Percentiles rank a stretch among this genome's conserved stretches.
Evolutionary conservation across 2,888 invertebrate genomes (phyloP).

Genomic region (Aphidoletes aphidimyza): DNA sequence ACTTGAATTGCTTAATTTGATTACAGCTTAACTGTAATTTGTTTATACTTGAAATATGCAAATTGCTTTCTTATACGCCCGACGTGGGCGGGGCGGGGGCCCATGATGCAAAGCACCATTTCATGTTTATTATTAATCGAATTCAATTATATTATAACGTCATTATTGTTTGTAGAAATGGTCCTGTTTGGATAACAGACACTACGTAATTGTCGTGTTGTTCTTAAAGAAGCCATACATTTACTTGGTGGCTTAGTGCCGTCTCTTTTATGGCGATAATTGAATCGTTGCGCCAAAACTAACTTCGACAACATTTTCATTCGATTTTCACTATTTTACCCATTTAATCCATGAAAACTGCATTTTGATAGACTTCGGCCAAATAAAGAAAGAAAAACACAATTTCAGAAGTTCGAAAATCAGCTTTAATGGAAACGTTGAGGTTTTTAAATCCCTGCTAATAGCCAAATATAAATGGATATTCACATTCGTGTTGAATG

Average conservation of each 20-base stretch:
- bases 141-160: slow-evolving; percentile 13
- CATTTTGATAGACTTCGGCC: background rate
- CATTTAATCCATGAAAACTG: background rate
- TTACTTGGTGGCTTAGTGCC: background rate
- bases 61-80: background rate
- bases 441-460: too few species aligned
- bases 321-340: background rate
- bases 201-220: too few species aligned
- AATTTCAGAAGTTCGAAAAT: too few species aligned
- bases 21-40: slow-evolving; percentile 6
- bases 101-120: background rate
- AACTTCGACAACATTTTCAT: background rate
- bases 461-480: too few species aligned
- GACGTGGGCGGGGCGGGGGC: background rate
- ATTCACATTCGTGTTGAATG: too few species aligned
- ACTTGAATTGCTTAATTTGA: slow-evolving; percentile 34
- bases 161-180: background rate
- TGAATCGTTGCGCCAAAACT: background rate
- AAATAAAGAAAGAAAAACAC: too few species aligned
- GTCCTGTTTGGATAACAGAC: too few species aligned
- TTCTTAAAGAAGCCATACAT: too few species aligned
- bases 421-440: too few species aligned
- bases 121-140: background rate
- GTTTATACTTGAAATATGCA: background rate
- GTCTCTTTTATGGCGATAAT: background rate